Evolutionary conservation across 2,888 invertebrate species (phyloP).

Genomic region (Troides aeacus): DNA sequence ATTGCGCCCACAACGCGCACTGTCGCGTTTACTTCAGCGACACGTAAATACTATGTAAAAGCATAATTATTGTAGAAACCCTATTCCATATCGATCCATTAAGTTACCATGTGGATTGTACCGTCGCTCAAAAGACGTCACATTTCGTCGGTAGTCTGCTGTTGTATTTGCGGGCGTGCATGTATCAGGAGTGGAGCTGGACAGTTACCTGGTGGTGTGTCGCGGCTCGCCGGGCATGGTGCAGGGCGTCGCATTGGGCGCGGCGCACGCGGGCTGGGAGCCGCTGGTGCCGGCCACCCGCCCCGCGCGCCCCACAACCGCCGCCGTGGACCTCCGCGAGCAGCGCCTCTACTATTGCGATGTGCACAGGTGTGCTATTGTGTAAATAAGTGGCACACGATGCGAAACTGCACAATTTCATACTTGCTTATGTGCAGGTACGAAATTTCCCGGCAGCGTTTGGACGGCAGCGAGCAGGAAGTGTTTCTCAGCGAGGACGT

Average conservation of each 20-base stretch:
- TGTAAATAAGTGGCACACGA: too few relatives aligned
- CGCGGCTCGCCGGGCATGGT: slow-evolving; percentile 83
- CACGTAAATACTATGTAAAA: too few relatives aligned
- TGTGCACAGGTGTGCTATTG: slow-evolving; percentile 51
- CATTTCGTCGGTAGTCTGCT: too few relatives aligned
- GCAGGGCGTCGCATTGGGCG: slow-evolving; percentile 79
- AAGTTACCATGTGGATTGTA: too few relatives aligned
- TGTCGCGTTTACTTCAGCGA: too few relatives aligned
- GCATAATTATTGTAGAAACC: too few relatives aligned
- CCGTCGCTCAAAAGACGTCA: too few relatives aligned
- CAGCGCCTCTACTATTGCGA: slow-evolving; percentile 83
- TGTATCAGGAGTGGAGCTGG: slow-evolving; percentile 73
- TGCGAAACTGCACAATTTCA: too few relatives aligned
- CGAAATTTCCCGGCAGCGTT: slow-evolving; percentile 82
- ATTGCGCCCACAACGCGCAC: too few relatives aligned
- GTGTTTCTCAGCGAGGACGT: slow-evolving; percentile 80
- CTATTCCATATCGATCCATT: too few relatives aligned
- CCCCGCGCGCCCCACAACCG: slow-evolving; percentile 82
- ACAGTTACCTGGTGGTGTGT: slow-evolving; percentile 80
- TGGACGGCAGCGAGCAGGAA: slow-evolving; percentile 81
- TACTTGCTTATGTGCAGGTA: slow-evolving; percentile 52
- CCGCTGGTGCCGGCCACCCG: slow-evolving; percentile 86
- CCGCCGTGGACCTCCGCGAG: slow-evolving; percentile 84
- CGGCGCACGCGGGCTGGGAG: slow-evolving; percentile 70
- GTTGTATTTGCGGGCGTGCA: too few relatives aligned